Evolutionary conservation across 1,140 invertebrate genomes (phyloP).

Genomic region (Hydropsyche tenuis): DNA sequence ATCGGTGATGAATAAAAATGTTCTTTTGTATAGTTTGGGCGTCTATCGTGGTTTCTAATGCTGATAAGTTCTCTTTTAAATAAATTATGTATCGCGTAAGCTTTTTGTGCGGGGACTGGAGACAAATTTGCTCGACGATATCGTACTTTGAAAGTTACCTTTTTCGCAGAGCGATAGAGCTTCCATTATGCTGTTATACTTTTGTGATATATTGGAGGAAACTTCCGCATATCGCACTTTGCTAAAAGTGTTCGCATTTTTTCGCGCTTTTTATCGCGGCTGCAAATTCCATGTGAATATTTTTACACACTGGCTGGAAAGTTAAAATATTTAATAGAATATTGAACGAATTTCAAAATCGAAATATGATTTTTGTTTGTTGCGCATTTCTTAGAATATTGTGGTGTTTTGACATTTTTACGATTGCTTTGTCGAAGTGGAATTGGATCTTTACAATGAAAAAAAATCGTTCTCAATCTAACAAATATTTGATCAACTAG

Average conservation of each 20-base stretch:
- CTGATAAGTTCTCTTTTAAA: no score
- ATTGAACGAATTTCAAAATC: no score
- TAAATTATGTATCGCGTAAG: neutral
- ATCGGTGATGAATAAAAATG: no score
- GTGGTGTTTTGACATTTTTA: no score
- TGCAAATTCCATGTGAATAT: neutral
- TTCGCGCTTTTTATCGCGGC: neutral
- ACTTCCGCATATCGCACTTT: slow-evolving; percentile 20
- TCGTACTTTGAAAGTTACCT: slow-evolving; percentile 23
- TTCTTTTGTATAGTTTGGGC: no score
- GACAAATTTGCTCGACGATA: neutral
- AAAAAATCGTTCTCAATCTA: neutral
- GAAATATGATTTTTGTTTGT: no score
- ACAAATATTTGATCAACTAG: slow-evolving; percentile 11
- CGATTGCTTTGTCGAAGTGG: neutral
- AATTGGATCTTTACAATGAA: neutral
- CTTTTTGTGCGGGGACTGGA: neutral
- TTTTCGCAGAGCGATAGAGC: slow-evolving; percentile 5
- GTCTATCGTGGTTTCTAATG: no score
- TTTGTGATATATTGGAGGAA: slow-evolving; percentile 4
- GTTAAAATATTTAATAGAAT: no score
- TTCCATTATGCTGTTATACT: slow-evolving; percentile 21
- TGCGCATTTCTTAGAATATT: no score
- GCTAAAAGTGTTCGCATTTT: neutral
- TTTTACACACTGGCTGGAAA: no score